Evolutionary conservation across 2,797 vertebrate genomes (phyloP), one percentile per base, ranked within the genome.

Genomic region (Anableps anableps): DNA sequence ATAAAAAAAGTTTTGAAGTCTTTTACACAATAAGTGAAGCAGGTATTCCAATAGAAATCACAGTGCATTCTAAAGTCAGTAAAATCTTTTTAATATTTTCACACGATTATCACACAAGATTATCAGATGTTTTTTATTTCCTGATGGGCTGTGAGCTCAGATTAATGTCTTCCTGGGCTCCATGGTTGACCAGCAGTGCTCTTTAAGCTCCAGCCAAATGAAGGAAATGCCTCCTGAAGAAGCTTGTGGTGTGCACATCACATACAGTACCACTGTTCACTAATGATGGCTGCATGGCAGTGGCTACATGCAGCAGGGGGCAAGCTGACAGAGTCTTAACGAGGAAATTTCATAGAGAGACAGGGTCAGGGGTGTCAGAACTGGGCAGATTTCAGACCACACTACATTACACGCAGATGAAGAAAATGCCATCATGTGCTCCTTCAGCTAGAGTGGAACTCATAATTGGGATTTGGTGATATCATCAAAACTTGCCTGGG

Each of bases 391-490:
- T 94, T 89, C 47, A 84, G 79, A 90, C 86, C 84, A 81, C 82
- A 89, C 80, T 88, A 90, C 85, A 92, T 91, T 83, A 85, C 85
- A 87, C 79, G 73, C 75, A 80, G 90, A 93, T 89, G 80, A 89
- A 88, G 88, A 89, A 90, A 88, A 89, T 83, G 88, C 90, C 82
- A 77, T 85, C 14, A 26, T 85, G 85, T 79, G 86, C 80, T 80
- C 85, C 86, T 90, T 82, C 77, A 86, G 78, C 85, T 75, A 75
- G 83, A 92, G 88, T 75, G 70, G 82, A 90, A 85, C 87, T 92
- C 92, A 94, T 94, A 91, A 95, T 90, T 87, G 81, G 92, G 92
- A 93, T 95, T 93, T 94, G 90, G 70, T 82, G 89, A 86, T 84
- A 86, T 89, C 86, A 86, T 93, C 75, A 77, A 88, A 88, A 84